Conservation (phyloP, 2,113 vertebrate species). For the Orientallactaga bullata region DNA sequence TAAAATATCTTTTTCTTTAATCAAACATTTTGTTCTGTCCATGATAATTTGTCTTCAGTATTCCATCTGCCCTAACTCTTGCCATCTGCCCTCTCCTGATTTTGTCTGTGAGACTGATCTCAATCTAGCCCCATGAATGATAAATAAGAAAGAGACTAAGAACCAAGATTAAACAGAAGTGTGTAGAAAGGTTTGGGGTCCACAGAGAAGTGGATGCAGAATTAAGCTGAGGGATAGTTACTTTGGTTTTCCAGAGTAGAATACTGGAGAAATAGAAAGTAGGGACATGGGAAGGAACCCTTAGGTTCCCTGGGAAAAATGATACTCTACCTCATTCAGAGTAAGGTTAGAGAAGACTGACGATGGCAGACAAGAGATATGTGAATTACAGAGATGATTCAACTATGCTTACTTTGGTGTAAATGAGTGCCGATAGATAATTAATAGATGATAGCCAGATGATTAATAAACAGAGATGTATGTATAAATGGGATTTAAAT, state of each 20-base stretch:
- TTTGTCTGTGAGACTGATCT: not conserved
- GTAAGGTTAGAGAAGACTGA: not conserved
- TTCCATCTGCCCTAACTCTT: slow-evolving; percentile 26
- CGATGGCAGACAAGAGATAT: not conserved
- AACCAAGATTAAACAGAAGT: not conserved
- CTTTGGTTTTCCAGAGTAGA: not conserved
- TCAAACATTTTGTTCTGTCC: not conserved
- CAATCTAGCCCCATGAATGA: not conserved
- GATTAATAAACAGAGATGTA: not conserved
- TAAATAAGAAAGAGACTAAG: not conserved
- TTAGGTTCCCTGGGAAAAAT: not conserved
- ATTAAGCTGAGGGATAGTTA: not conserved
- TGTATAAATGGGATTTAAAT: not conserved
- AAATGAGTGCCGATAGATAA: not conserved
- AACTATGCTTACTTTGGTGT: not conserved
- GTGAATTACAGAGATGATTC: not conserved
- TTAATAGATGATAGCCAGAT: not conserved
- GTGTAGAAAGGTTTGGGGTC: not conserved
- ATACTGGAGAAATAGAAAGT: not conserved
- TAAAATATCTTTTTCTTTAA: not conserved
- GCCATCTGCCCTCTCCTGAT: not conserved
- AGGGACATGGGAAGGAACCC: not conserved
- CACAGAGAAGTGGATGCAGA: not conserved
- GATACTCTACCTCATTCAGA: not conserved
- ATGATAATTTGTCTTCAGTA: not conserved